These are phyloP conservation scores for Enteromius trimaculatus DNA, from an alignment of 2,797 vertebrate genomes.

Conservation along the genomic window DNA sequence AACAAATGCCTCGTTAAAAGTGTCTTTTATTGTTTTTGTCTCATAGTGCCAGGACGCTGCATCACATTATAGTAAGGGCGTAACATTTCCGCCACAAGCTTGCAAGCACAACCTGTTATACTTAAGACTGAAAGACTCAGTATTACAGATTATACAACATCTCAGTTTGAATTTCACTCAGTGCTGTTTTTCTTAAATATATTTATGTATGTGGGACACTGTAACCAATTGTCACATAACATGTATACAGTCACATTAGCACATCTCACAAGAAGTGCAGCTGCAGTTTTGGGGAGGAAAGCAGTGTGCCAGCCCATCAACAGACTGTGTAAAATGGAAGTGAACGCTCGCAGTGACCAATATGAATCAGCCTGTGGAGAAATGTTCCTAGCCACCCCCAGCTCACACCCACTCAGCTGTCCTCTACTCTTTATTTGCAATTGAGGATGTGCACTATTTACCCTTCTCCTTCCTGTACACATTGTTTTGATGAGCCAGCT, in stretches of 20 bases:
- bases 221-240: not conserved
- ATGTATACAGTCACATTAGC: not conserved
- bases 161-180: not conserved
- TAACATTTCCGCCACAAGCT: no score
- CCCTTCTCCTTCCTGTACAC: not conserved
- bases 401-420: slow-evolving; percentile 67
- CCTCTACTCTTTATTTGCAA: slow-evolving; percentile 61
- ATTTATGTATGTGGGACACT: not conserved
- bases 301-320: slow-evolving; percentile 59
- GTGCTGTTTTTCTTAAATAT: not conserved
- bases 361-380: slow-evolving; percentile 66
- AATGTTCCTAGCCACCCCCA: slow-evolving; percentile 60
- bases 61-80: no score
- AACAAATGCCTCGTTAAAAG: no score
- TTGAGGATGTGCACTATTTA: slow-evolving; percentile 43
- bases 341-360: slow-evolving; percentile 61
- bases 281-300: slow-evolving; percentile 40
- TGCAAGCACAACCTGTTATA: not conserved
- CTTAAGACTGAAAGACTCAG: not conserved
- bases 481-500: slow-evolving; percentile 35
- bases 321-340: slow-evolving; percentile 62
- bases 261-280: not conserved
- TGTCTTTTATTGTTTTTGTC: no score
- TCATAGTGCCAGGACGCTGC: no score
- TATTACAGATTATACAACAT: not conserved